These are phyloP conservation scores for Syngnathus acus DNA, from an alignment of 2,797 vertebrate species.

Conservation along the genomic window DNA sequence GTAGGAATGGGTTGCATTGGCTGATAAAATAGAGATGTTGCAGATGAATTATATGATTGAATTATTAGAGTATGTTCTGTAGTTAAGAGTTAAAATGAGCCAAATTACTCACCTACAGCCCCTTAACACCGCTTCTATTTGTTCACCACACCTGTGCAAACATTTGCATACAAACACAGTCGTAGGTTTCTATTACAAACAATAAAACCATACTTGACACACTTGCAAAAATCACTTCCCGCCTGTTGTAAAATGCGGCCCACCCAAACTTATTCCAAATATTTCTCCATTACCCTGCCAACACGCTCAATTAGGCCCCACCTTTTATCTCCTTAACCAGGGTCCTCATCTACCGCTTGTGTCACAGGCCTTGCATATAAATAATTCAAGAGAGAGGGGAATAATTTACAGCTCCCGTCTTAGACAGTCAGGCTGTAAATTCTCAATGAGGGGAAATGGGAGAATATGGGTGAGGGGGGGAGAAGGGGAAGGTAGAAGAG, in stretches of 20 bases:
- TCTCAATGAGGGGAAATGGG: constrained; percentile 74
- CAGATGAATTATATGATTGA: constrained; percentile 45
- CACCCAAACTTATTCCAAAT: constrained; percentile 54
- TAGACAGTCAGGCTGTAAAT: constrained; percentile 81
- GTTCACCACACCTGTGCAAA: constrained; percentile 13
- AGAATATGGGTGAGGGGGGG: constrained; percentile 47
- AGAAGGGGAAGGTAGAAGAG: constrained; percentile 44
- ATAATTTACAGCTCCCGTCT: constrained; percentile 80
- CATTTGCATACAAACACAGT: constrained; percentile 7
- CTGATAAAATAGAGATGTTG: constrained; percentile 49
- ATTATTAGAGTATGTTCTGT: constrained; percentile 41
- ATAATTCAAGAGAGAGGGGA: constrained; percentile 81
- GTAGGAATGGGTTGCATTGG: constrained; percentile 50
- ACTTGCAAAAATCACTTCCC: constrained; percentile 21
- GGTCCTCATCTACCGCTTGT: constrained; percentile 91
- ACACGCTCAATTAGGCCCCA: constrained; percentile 92
- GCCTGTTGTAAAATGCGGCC: constrained; percentile 25
- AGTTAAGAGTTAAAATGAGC: constrained; percentile 37
- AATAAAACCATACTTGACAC: constrained; percentile 10
- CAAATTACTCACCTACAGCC: constrained; percentile 24
- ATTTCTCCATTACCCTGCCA: constrained; percentile 89
- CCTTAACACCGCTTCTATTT: constrained; percentile 19
- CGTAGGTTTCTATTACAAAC: constrained; percentile 23
- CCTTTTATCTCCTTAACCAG: constrained; percentile 93
- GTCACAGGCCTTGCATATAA: constrained; percentile 81